These are phyloP conservation scores for Lycaon pictus DNA, from an alignment of 2,113 vertebrate species.

Conservation along the genomic window DNA sequence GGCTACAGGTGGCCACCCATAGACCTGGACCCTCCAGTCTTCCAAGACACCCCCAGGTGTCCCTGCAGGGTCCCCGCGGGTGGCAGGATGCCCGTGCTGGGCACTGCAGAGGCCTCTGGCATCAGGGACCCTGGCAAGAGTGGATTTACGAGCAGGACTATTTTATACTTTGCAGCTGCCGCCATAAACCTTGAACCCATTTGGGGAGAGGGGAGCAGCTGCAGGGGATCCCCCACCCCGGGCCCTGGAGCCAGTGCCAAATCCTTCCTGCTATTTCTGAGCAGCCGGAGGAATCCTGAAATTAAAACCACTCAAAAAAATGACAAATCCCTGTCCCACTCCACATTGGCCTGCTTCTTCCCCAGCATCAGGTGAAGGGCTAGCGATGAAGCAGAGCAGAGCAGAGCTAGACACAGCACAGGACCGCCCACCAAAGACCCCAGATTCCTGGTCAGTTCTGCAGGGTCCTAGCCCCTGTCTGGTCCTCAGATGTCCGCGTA, in stretches of 20 bases:
- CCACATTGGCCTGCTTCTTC: neutral
- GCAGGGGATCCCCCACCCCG: neutral
- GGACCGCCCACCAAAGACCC: neutral
- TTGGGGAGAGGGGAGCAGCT: conserved; percentile 49
- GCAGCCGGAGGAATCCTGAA: conserved; percentile 38
- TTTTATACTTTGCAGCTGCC: conserved; percentile 78
- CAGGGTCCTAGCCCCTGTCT: neutral
- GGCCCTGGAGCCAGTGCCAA: conserved; percentile 52
- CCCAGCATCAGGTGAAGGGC: neutral
- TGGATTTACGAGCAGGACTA: conserved; percentile 23
- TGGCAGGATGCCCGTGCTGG: neutral
- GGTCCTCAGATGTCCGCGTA: neutral
- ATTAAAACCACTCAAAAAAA: conserved; percentile 45
- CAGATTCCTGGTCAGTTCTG: neutral
- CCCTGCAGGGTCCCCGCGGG: neutral
- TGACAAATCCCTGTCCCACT: neutral
- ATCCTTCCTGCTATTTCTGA: conserved; percentile 67
- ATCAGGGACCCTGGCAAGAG: neutral
- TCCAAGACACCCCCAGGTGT: rapidly evolving
- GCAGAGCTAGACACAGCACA: neutral
- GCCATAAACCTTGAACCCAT: neutral
- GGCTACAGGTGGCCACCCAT: neutral
- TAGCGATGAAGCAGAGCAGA: neutral
- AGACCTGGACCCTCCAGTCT: neutral
- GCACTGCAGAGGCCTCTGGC: neutral